Base-by-base conservation (phyloP, 2,113 vertebrate species). In the Aleadryas rufinucha region DNA sequence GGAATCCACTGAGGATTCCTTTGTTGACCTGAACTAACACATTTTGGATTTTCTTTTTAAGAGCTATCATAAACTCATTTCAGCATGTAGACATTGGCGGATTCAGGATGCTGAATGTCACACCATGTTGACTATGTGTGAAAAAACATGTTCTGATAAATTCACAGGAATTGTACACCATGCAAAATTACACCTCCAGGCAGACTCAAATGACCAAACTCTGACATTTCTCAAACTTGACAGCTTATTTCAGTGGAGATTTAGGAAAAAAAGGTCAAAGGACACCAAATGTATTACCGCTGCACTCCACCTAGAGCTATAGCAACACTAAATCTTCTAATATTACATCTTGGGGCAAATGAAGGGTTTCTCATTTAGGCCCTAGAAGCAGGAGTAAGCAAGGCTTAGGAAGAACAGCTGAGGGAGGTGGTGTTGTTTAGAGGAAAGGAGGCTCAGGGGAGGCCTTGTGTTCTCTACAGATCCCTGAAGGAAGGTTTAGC, bases 221-320 rank as follows among this genome's bases (percentile, higher is more conserved):
- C 71, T 96, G 96, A 89, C 92, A 95, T 97, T 96, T 97, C 84
- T 97, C 88, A 95, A 87, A 94, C 79, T 75, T 87, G 94, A 96
- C 97, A 96, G 82, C 91, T 95, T 90, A 93, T 97, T 97, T 95
- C 84, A 85, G 81, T 28, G 24, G 79, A 92, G 59, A 82, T 92
- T 92, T 92, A 91, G 61, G 20, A 6, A 61, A 71, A 82, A 77
- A 95, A 95, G 90, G 94, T 96, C 90, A 92, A 89, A 94, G 92
- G 90, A 92, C 92, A 90, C 61, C 54, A 66, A 94, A 85, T n/a
- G 9, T 80, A 96, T 95, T 95, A 94, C 74, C 18, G 6, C 63
- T 91, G 13, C 19, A 26, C 17, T 85, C 50, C 0, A 10, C 92
- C 88, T 75, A 30, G 71, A 93, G 84, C 83, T 92, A 70, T 68